These are phyloP conservation scores for Torymus texanus DNA, from an alignment of 2,888 invertebrate genomes.

Conservation along the genomic window DNA sequence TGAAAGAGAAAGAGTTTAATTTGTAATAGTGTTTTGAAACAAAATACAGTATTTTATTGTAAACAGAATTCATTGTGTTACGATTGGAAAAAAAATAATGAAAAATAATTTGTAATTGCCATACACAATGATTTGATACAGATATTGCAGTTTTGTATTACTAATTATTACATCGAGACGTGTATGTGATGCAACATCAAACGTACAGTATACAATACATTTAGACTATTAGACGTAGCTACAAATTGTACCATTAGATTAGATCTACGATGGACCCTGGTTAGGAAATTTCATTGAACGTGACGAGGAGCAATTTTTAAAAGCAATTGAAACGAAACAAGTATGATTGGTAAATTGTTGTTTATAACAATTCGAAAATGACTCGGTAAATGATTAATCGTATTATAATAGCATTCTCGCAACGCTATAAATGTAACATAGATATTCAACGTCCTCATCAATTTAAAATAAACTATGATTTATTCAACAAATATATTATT, in stretches of 20 bases:
- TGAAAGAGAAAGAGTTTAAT: neutral
- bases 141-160: conserved; percentile 12
- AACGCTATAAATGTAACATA: neutral
- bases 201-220: conserved; percentile 47
- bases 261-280: conserved; percentile 24
- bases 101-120: neutral
- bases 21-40: conserved; percentile 10
- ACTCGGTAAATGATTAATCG: neutral
- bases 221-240: conserved; percentile 44
- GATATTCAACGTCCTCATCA: neutral
- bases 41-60: conserved; percentile 14
- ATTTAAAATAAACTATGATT: conserved; percentile 19
- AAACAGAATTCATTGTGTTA: neutral
- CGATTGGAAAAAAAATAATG: conserved; percentile 8
- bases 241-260: conserved; percentile 26
- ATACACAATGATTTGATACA: conserved; percentile 3
- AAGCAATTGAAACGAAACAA: conserved; percentile 7
- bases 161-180: conserved; percentile 35
- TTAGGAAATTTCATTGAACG: conserved; percentile 38
- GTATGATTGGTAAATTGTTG: neutral
- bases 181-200: conserved; percentile 50
- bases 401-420: conserved; percentile 16
- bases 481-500: neutral
- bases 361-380: neutral
- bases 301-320: conserved; percentile 10